Evolutionary conservation across 2,797 vertebrate species (phyloP).

Genomic region (Mormyrus proboscirostris): DNA sequence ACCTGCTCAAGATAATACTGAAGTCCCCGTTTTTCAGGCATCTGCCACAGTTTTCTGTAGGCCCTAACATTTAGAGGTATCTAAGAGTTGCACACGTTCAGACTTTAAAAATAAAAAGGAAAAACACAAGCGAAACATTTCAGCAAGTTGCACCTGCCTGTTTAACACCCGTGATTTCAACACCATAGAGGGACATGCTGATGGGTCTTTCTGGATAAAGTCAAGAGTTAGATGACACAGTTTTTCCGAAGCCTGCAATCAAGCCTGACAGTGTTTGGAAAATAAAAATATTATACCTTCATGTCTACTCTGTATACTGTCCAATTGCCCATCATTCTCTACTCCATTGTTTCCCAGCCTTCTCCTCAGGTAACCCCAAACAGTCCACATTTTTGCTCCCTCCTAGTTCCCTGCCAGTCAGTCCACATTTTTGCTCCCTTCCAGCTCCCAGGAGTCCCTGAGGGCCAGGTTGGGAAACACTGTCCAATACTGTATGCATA

Average conservation of each 20-base stretch:
- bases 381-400: background rate
- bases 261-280: constrained; percentile 5
- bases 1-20: background rate
- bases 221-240: background rate
- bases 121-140: background rate
- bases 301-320: background rate
- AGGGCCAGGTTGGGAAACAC: background rate
- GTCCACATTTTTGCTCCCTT: background rate
- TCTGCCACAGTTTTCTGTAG: background rate
- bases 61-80: background rate
- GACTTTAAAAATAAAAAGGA: background rate
- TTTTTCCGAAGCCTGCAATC: background rate
- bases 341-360: background rate
- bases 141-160: background rate
- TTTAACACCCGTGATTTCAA: background rate
- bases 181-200: background rate
- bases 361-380: background rate
- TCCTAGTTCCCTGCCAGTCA: background rate
- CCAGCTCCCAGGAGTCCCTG: background rate
- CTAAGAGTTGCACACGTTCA: background rate
- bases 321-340: background rate
- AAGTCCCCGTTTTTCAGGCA: background rate
- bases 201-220: background rate
- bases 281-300: background rate
- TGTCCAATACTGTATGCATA: background rate